Percentiles rank a stretch among this genome's conserved stretches.
These are phyloP conservation scores for Lerista edwardsae DNA, from an alignment of 2,797 vertebrate genomes.

Conservation along the genomic window DNA sequence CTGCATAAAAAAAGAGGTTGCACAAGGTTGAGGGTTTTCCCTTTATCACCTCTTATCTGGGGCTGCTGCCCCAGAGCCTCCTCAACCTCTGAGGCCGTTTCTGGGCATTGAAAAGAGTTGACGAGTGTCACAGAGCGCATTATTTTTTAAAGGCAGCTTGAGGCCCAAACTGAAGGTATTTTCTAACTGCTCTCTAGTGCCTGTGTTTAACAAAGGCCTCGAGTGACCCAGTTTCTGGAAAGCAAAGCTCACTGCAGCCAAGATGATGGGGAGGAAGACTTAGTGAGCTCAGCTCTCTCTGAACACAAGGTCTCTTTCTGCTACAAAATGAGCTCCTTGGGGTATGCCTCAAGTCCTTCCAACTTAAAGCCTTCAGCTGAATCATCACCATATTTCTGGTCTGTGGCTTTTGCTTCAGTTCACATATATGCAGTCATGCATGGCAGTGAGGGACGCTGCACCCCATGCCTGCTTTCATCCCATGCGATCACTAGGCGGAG, in stretches of 20 bases:
- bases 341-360: not conserved
- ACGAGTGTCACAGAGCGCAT: not conserved
- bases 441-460: not conserved
- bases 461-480: not conserved
- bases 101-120: not conserved
- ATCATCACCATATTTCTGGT: not conserved
- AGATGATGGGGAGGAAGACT: too few relatives aligned
- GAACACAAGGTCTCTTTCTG: not conserved
- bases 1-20: not conserved
- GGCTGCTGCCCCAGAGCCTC: not conserved
- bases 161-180: not conserved
- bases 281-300: not conserved
- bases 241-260: not conserved
- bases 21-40: not conserved
- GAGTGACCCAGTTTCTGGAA: conserved; percentile 10
- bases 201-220: not conserved
- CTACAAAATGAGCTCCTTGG: not conserved
- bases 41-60: not conserved
- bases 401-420: not conserved
- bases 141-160: not conserved
- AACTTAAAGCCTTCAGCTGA: not conserved
- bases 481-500: too few relatives aligned
- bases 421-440: not conserved
- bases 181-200: not conserved
- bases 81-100: not conserved